phyloP scores from a whole-genome alignment of 2,797 vertebrate species.

The Lagothrix lagotricha region DNA sequence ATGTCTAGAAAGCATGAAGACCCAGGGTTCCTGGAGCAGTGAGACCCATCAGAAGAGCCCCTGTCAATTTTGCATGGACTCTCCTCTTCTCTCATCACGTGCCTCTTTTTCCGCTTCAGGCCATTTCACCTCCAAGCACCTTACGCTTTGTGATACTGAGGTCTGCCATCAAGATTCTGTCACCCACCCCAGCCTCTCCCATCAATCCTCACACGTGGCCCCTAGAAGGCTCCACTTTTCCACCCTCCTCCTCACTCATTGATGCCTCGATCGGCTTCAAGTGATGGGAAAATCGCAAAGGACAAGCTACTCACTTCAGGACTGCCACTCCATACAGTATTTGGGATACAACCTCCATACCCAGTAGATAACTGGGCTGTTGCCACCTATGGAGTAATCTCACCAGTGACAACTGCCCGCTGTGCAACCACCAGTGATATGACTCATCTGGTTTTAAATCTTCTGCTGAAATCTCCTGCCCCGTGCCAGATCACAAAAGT shows the following conservation, averaged over 20 bases:
- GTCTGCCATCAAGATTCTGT: neutral
- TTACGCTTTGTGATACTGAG: neutral
- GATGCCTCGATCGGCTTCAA: neutral
- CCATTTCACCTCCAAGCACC: neutral
- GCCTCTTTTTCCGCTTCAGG: neutral
- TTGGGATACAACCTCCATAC: neutral
- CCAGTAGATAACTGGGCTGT: neutral
- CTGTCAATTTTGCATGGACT: neutral
- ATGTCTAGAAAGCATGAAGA: neutral
- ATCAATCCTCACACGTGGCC: too few relatives aligned
- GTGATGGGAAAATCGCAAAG: neutral
- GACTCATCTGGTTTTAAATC: neutral
- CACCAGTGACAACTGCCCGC: neutral
- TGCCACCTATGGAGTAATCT: neutral
- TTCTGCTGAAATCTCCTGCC: neutral
- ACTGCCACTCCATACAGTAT: neutral
- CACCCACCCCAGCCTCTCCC: neutral
- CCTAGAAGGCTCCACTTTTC: neutral
- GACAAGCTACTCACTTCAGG: neutral
- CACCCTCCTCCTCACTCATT: fast-evolving
- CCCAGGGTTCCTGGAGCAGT: neutral
- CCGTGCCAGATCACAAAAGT: neutral
- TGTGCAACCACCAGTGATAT: neutral
- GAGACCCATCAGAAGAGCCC: neutral
- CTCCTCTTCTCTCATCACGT: neutral